Evolutionary conservation across 2,888 invertebrate species (phyloP), one percentile per base, ranked within the genome.

Genomic region (Agrochola circellaris): DNA sequence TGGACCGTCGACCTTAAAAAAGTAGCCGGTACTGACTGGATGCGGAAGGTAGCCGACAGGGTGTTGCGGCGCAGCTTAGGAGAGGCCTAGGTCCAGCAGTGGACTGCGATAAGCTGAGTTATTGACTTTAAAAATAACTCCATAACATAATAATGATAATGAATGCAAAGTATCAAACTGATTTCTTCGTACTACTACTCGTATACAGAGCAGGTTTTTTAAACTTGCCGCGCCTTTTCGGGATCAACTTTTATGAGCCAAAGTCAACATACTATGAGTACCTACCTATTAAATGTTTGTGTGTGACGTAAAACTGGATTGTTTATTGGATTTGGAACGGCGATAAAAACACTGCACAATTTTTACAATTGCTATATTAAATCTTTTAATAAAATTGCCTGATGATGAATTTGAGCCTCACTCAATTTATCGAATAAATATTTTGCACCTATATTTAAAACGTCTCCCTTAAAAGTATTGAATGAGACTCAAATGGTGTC

Each of bases 371-470:
- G 87, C 86, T 89, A 86, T 91, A 89, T 88, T 90, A 82, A 82
- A 86, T 87, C 77, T 88, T 88, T 90, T 74, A 83, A 87, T 88
- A 87, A 88, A 81, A 82, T 48, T 86, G 83, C 78, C 88, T 79
- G 88, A 89, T 86, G 82, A 87, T 82, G 84, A 85, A 90, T 93
- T 94, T 90, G 92, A 93, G 92, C 91, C 92, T 93, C 92, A 94
- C 90, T 92, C 93, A 93, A 94, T 94, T 94, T 94, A 88, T 95
- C 95, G 95, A 93, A 92, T 92, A 92, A 93, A 93, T 93, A 92
- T 90, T 91, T 91, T 95, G 95, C 95, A 96, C 95, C 95, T 96
- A 96, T 96, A 96, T 96, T 95, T 92, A 92, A 92, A 90, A 94
- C 94, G 95, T 95, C 95, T 95, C 95, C 95, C 95, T 79, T 90